Conservation (phyloP, 2,113 vertebrate genomes). For the Malurus elegans region DNA sequence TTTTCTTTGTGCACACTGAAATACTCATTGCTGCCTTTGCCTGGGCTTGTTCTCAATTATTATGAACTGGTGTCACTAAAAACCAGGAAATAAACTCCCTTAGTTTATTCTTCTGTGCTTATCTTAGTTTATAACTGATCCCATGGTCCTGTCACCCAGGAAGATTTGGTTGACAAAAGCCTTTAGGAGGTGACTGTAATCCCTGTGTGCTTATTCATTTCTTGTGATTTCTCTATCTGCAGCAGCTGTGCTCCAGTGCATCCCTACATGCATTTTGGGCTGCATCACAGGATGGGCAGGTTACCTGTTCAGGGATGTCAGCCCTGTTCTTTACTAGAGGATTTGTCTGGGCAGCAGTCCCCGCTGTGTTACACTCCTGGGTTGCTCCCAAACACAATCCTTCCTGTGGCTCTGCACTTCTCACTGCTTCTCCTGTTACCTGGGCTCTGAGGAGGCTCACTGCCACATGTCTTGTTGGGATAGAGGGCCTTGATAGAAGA, state of each 20-base stretch:
- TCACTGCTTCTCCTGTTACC: not conserved
- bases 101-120: not conserved
- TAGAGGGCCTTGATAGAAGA: not conserved
- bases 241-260: not conserved
- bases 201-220: not conserved
- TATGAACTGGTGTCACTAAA: not conserved
- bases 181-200: not conserved
- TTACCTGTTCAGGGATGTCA: not conserved
- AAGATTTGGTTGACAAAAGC: not conserved
- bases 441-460: not conserved
- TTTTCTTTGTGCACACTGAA: not conserved
- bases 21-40: not conserved
- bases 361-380: not conserved
- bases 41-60: not conserved
- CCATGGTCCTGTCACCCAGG: not conserved
- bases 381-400: not conserved
- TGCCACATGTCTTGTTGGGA: not conserved
- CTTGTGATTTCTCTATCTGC: not conserved
- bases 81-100: not conserved
- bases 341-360: not conserved
- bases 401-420: not conserved
- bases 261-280: fast-evolving
- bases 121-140: not conserved
- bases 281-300: fast-evolving
- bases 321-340: not conserved